Evolutionary conservation across 2,888 invertebrate species (phyloP).

Genomic region (Idaea biselata): DNA sequence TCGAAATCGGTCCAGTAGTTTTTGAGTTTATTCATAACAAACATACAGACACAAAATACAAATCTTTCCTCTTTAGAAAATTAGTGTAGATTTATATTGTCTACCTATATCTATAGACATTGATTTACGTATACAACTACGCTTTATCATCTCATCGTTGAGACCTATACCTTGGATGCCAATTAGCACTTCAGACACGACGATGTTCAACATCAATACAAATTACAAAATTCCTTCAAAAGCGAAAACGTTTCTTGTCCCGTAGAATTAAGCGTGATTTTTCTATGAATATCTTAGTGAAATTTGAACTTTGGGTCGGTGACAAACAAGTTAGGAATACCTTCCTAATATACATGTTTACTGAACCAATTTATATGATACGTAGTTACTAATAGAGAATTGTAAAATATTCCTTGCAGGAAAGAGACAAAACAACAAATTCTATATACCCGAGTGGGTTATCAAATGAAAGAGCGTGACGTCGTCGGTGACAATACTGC

Average conservation of each 20-base stretch:
- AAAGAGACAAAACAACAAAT: no score
- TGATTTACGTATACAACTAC: not conserved
- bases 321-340: conserved; percentile 22
- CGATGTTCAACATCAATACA: conserved; percentile 12
- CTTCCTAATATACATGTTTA: conserved; percentile 20
- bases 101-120: not conserved
- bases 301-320: conserved; percentile 18
- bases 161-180: conserved; percentile 17
- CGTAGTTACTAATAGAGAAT: no score
- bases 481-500: no score
- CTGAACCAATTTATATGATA: conserved; percentile 12
- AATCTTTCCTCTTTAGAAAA: no score
- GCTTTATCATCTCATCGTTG: not conserved
- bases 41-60: no score
- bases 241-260: not conserved
- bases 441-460: no score
- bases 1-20: no score
- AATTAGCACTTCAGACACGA: conserved; percentile 23
- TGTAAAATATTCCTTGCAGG: no score
- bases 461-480: no score
- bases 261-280: not conserved
- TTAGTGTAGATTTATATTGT: no score
- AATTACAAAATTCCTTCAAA: conserved; percentile 4
- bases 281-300: conserved; percentile 6
- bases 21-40: no score